Conservation (phyloP, 2,797 vertebrate species). For the Mus spretus region DNA sequence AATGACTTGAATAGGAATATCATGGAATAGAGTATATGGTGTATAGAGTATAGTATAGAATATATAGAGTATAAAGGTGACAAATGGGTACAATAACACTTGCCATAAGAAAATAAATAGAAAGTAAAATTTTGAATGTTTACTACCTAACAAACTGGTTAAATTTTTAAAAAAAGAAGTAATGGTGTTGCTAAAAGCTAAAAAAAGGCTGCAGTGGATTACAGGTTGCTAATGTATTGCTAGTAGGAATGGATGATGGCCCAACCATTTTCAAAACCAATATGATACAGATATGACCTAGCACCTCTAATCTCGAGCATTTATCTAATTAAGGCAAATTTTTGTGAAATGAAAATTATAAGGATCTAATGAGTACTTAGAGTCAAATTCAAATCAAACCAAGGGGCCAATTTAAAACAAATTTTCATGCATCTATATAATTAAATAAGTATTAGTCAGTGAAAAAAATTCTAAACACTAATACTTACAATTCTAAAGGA, state of each 20-base stretch:
- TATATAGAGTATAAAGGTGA: background rate
- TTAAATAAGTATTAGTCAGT: background rate
- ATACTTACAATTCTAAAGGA: background rate
- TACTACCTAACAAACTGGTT: background rate
- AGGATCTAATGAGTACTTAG: background rate
- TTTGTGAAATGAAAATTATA: background rate
- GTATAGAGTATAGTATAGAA: no score
- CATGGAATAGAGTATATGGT: background rate
- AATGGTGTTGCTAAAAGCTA: background rate
- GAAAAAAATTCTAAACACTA: background rate
- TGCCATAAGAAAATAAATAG: background rate
- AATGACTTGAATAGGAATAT: background rate
- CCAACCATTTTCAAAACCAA: constrained; percentile 28
- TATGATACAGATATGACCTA: background rate
- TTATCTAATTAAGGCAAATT: constrained; percentile 24
- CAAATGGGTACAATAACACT: background rate
- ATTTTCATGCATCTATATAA: background rate
- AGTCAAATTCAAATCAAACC: background rate
- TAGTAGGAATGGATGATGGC: background rate
- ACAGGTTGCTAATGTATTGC: background rate
- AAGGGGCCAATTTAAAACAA: background rate
- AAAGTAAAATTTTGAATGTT: background rate
- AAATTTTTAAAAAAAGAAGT: background rate
- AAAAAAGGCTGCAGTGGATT: background rate
- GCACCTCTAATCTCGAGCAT: background rate